Percentiles rank a stretch among this genome's conserved stretches.
These are phyloP conservation scores for Lobophora halterata DNA, from an alignment of 2,888 invertebrate species.

Conservation along the genomic window DNA sequence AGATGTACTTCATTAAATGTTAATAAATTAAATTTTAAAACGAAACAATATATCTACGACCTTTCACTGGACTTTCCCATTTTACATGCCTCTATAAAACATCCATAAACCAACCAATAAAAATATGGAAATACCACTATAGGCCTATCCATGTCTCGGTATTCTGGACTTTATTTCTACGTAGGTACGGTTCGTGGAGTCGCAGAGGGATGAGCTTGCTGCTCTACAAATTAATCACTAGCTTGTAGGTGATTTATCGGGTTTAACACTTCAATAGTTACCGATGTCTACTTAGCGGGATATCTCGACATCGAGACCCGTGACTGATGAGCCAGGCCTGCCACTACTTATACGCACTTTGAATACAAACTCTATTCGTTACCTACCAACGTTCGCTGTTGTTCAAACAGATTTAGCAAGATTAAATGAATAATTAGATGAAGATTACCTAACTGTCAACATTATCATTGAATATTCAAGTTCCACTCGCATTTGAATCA, in stretches of 20 bases:
- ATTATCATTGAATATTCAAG: conserved; percentile 26
- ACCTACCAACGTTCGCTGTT: conserved; percentile 8
- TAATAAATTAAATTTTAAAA: conserved; percentile 39
- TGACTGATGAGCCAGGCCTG: conserved; percentile 23
- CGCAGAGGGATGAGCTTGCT: conserved; percentile 25
- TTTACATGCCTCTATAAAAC: conserved; percentile 51
- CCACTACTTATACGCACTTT: conserved; percentile 1
- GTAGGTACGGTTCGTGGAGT: conserved; percentile 20
- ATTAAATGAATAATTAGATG: conserved; percentile 10
- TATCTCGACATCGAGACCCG: conserved; percentile 31
- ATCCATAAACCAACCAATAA: conserved; percentile 53
- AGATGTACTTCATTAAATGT: conserved; percentile 39
- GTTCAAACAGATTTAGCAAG: not conserved
- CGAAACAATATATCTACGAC: conserved; percentile 53
- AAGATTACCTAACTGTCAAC: conserved; percentile 25
- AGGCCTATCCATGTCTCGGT: conserved; percentile 20
- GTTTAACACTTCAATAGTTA: conserved; percentile 54
- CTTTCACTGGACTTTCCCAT: conserved; percentile 63
- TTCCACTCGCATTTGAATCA: conserved; percentile 11
- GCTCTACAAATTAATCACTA: conserved; percentile 56
- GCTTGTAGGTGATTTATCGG: conserved; percentile 57
- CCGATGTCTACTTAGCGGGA: conserved; percentile 46
- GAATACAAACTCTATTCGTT: conserved; percentile 7
- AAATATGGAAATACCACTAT: conserved; percentile 37
- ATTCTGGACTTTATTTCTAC: conserved; percentile 34